phyloP scores from a whole-genome alignment of 1,140 invertebrate genomes.

The Cotesia chilonis region DNA sequence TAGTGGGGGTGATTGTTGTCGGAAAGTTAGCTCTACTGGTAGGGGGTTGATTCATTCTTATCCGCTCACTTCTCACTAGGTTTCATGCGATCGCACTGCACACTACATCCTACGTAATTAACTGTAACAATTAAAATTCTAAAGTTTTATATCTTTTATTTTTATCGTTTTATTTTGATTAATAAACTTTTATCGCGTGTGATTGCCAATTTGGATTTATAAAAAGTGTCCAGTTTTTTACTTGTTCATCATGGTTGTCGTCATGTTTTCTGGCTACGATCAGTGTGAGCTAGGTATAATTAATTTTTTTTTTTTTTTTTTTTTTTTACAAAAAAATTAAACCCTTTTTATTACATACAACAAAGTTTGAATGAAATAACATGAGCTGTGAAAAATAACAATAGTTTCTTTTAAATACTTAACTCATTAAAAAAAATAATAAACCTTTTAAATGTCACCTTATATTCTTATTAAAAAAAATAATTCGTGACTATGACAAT shows the following conservation, averaged over 20 bases:
- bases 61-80: slow-evolving; percentile 50
- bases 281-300: slow-evolving; percentile 50
- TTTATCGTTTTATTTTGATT: not conserved
- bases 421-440: too few relatives aligned
- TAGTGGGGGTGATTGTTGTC: slow-evolving; percentile 6
- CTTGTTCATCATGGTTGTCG: slow-evolving; percentile 48
- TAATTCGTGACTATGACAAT: too few relatives aligned
- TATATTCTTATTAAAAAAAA: too few relatives aligned
- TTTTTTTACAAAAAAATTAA: not conserved
- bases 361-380: too few relatives aligned
- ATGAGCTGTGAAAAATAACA: too few relatives aligned
- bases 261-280: slow-evolving; percentile 53
- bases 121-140: slow-evolving; percentile 37
- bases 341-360: too few relatives aligned
- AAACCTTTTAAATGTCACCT: too few relatives aligned
- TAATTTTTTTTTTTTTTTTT: not conserved
- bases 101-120: slow-evolving; percentile 39
- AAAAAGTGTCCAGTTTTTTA: not conserved
- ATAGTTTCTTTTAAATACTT: too few relatives aligned
- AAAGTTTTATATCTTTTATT: not conserved
- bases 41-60: slow-evolving; percentile 52
- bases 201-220: too few relatives aligned
- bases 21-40: slow-evolving; percentile 11
- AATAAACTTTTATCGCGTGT: not conserved
- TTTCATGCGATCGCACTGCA: slow-evolving; percentile 49